phyloP scores from a whole-genome alignment of 2,888 invertebrate species.

The Latheticus oryzae region DNA sequence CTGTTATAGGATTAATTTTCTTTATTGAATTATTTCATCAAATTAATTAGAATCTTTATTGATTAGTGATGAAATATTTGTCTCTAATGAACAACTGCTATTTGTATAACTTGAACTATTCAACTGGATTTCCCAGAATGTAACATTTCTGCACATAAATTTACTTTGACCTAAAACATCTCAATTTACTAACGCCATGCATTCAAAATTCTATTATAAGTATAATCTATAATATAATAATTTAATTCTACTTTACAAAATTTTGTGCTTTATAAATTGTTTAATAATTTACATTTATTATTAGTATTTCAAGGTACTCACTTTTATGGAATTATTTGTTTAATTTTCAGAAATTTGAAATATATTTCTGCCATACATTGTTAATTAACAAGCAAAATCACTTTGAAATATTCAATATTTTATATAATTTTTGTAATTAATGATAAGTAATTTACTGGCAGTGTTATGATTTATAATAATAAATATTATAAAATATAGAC shows the following conservation, averaged over 20 bases:
- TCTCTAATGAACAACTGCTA: too few species aligned
- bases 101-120: too few species aligned
- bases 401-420: conserved; percentile 26
- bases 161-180: too few species aligned
- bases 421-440: conserved; percentile 25
- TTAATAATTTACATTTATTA: conserved; percentile 15
- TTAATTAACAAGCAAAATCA: conserved; percentile 17
- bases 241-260: conserved; percentile 18
- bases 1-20: too few species aligned
- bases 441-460: conserved; percentile 36
- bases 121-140: too few species aligned
- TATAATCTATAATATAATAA: too few species aligned
- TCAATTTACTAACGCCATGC: background rate
- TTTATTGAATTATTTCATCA: too few species aligned
- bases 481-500: conserved; percentile 24
- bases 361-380: conserved; percentile 20
- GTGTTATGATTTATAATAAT: conserved; percentile 27
- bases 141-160: too few species aligned
- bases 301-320: conserved; percentile 25
- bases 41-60: too few species aligned
- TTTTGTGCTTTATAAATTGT: conserved; percentile 18
- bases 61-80: too few species aligned
- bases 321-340: conserved; percentile 9
- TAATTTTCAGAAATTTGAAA: conserved; percentile 8
- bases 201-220: conserved; percentile 8